phyloP scores from a whole-genome alignment of 2,797 vertebrate genomes.

The Odontamblyopus lacepedii region DNA sequence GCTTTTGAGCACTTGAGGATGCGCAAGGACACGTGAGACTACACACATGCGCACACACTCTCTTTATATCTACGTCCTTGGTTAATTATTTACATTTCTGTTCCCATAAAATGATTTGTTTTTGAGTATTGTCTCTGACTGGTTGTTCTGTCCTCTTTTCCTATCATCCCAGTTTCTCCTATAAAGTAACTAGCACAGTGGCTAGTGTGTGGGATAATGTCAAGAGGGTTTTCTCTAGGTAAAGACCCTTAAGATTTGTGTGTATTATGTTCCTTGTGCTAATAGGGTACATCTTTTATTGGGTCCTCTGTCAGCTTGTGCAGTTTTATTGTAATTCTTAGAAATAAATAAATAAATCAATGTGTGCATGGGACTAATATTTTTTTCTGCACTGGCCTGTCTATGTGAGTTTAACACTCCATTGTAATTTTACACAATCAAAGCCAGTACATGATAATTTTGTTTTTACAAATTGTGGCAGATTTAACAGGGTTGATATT shows the following conservation, averaged over 20 bases:
- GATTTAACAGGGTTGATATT: conserved; percentile 18
- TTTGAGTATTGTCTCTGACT: conserved; percentile 76
- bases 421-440: conserved; percentile 18
- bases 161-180: conserved; percentile 89
- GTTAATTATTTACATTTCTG: conserved; percentile 66
- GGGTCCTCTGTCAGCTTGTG: conserved; percentile 41
- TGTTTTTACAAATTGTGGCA: conserved; percentile 7
- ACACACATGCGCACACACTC: conserved; percentile 46
- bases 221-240: conserved; percentile 97
- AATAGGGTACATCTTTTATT: conserved; percentile 47
- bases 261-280: conserved; percentile 75
- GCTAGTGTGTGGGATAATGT: conserved; percentile 95
- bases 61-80: conserved; percentile 47
- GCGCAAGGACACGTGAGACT: conserved; percentile 93
- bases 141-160: conserved; percentile 78
- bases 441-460: neutral
- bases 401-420: conserved; percentile 15
- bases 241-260: conserved; percentile 80
- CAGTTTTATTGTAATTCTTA: conserved; percentile 43
- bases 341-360: conserved; percentile 35
- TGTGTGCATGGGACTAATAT: conserved; percentile 44
- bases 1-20: conserved; percentile 89
- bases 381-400: conserved; percentile 27
- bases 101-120: conserved; percentile 73
- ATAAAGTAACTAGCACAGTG: conserved; percentile 95